Conservation (phyloP, 1,140 invertebrate genomes). For the Pachypeltis micranthus region DNA sequence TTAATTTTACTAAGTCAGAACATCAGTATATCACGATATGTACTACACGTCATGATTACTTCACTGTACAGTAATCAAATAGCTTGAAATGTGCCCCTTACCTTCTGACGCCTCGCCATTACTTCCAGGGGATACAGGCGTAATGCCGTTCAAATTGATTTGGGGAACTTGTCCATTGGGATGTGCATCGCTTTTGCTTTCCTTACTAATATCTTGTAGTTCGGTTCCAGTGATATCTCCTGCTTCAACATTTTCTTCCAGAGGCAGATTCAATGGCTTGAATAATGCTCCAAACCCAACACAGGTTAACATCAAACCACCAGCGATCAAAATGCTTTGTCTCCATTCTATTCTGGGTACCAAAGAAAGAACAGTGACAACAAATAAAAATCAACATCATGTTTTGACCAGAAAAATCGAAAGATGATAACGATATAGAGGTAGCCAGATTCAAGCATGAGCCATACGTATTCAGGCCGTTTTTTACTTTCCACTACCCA, state of each 20-base stretch:
- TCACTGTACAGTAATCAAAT: too few relatives aligned
- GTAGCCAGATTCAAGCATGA: too few relatives aligned
- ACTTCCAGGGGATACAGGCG: neutral
- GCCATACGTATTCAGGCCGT: too few relatives aligned
- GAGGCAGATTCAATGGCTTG: slow-evolving; percentile 39
- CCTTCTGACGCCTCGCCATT: neutral
- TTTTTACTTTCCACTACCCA: too few relatives aligned
- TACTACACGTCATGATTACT: too few relatives aligned
- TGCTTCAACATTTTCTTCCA: neutral
- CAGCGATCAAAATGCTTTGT: slow-evolving; percentile 57
- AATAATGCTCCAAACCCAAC: slow-evolving; percentile 74
- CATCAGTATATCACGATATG: too few relatives aligned
- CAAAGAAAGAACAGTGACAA: too few relatives aligned
- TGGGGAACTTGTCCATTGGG: slow-evolving; percentile 12
- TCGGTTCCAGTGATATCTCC: slow-evolving; percentile 9
- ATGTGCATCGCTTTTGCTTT: neutral
- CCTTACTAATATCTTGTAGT: neutral
- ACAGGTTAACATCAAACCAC: slow-evolving; percentile 69
- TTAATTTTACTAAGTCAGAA: too few relatives aligned
- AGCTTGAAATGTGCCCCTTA: slow-evolving; percentile 15
- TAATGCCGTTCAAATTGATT: neutral
- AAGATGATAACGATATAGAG: too few relatives aligned
- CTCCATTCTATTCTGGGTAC: too few relatives aligned
- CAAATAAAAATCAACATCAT: too few relatives aligned
- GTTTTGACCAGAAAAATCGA: too few relatives aligned